These are phyloP conservation scores for Cheilosia vernalis DNA, from an alignment of 2,888 invertebrate species.

Conservation along the genomic window DNA sequence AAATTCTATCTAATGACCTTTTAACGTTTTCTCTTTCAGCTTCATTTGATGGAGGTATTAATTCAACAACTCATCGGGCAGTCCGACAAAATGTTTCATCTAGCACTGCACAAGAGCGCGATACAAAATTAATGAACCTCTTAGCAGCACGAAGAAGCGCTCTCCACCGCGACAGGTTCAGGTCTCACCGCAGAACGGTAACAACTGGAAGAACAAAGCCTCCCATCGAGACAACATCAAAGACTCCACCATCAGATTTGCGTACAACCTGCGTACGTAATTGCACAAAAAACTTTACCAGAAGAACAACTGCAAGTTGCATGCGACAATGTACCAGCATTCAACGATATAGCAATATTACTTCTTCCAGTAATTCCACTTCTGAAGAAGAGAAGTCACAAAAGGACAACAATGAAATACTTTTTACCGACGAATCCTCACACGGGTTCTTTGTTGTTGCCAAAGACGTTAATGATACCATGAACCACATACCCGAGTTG, in stretches of 20 bases:
- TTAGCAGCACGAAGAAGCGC: constrained; percentile 87
- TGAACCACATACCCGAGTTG: constrained; percentile 80
- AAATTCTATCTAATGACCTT: no score
- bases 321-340: constrained; percentile 82
- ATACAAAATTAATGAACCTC: constrained; percentile 85
- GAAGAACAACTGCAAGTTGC: constrained; percentile 83
- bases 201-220: constrained; percentile 79
- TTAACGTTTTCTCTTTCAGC: neutral
- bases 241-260: constrained; percentile 79
- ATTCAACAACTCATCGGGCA: constrained; percentile 80
- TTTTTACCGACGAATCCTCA: constrained; percentile 83
- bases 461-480: constrained; percentile 82
- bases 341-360: constrained; percentile 76
- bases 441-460: constrained; percentile 82
- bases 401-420: constrained; percentile 82
- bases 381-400: constrained; percentile 71
- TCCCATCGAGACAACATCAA: constrained; percentile 80
- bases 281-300: constrained; percentile 83
- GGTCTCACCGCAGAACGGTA: constrained; percentile 80
- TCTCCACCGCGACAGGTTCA: constrained; percentile 85
- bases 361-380: constrained; percentile 69
- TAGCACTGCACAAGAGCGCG: constrained; percentile 83
- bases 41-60: constrained; percentile 67
- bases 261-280: constrained; percentile 82
- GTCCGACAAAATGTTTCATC: constrained; percentile 77